phyloP scores from a whole-genome alignment of 2,113 vertebrate genomes.

The Drymodes brunneopygia region DNA sequence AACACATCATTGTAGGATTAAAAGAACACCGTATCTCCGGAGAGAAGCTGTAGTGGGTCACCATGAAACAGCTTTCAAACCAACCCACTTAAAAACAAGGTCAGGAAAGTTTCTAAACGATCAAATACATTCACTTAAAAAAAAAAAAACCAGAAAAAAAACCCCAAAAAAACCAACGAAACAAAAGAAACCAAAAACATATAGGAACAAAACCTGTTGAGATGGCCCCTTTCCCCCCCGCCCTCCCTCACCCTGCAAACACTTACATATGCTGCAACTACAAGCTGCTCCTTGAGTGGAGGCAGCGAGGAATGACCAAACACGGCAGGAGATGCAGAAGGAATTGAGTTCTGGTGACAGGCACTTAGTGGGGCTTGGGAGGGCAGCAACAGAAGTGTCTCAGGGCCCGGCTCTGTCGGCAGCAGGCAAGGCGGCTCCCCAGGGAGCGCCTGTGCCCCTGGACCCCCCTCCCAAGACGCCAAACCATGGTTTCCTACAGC shows the following conservation, averaged over 20 bases:
- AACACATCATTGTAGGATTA: conserved; percentile 45
- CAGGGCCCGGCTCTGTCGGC: neutral
- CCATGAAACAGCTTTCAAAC: neutral
- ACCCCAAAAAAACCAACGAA: neutral
- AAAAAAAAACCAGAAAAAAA: neutral
- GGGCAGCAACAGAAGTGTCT: conserved; percentile 27
- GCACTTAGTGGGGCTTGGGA: conserved; percentile 68
- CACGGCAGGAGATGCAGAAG: conserved; percentile 50
- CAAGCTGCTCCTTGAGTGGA: neutral
- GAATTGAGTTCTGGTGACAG: conserved; percentile 62
- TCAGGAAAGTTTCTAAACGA: conserved; percentile 48
- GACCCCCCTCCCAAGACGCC: neutral
- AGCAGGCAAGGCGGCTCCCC: fast-evolving
- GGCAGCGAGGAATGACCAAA: conserved; percentile 44
- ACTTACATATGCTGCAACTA: conserved; percentile 53
- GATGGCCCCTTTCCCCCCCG: neutral
- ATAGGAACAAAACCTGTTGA: conserved; percentile 42
- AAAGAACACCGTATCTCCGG: conserved; percentile 39
- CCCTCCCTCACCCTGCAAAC: conserved; percentile 58
- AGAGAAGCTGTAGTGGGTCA: conserved; percentile 11
- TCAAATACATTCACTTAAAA: conserved; percentile 59
- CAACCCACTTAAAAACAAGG: conserved; percentile 39
- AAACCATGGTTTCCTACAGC: conserved; percentile 29
- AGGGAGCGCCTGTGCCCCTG: neutral
- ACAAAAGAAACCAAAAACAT: neutral